These are phyloP conservation scores for Gallinago nigripennis DNA, from an alignment of 2,797 vertebrate genomes.

Conservation along the genomic window DNA sequence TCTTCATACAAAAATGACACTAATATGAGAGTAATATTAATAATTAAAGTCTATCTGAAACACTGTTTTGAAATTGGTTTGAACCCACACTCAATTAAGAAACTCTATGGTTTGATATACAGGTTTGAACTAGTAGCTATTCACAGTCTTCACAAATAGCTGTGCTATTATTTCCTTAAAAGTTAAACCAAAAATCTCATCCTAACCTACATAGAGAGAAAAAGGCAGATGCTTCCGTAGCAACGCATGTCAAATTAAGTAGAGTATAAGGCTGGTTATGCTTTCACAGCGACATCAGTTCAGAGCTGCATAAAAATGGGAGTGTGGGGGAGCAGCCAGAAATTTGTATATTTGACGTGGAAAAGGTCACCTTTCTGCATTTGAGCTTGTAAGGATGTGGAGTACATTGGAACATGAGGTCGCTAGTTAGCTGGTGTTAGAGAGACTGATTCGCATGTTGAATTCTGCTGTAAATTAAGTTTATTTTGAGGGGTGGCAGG, in stretches of 20 bases:
- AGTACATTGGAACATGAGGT: not conserved
- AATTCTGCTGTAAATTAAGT: not conserved
- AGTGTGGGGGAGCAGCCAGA: not conserved
- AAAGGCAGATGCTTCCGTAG: constrained; percentile 17
- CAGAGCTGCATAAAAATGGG: not conserved
- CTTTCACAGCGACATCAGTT: not conserved
- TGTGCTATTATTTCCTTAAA: constrained; percentile 50
- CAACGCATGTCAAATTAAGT: not conserved
- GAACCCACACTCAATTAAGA: not conserved
- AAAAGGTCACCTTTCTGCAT: not conserved
- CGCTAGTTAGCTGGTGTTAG: not conserved
- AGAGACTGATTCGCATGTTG: not conserved
- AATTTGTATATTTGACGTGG: not conserved
- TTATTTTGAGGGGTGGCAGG: not conserved
- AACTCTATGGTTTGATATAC: not conserved
- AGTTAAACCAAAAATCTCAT: constrained; percentile 20
- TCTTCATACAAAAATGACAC: constrained; percentile 1
- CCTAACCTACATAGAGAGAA: not conserved
- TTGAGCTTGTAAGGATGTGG: not conserved
- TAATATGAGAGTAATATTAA: constrained; percentile 1
- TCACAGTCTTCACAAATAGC: constrained; percentile 34
- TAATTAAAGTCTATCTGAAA: constrained; percentile 48
- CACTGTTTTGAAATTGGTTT: constrained; percentile 49
- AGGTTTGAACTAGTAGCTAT: constrained; percentile 31
- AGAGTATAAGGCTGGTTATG: not conserved